Evolutionary conservation across 1,140 invertebrate species (phyloP).

Genomic region (Grapholita molesta): DNA sequence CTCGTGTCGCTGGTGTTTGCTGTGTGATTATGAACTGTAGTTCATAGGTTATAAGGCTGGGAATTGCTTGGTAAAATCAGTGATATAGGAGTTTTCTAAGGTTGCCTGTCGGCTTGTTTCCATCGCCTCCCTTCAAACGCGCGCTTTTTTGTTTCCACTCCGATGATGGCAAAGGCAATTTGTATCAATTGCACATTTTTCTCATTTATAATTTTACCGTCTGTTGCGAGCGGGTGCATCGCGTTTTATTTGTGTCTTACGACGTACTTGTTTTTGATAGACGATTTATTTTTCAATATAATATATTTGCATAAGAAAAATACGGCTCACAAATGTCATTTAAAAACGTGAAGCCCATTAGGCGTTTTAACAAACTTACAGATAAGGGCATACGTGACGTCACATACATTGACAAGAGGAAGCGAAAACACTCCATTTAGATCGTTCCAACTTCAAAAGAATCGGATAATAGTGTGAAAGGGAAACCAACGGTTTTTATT

Average conservation of each 20-base stretch:
- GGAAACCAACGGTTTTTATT: conserved; percentile 52
- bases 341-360: too few relatives aligned
- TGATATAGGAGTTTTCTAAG: not conserved
- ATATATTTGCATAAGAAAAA: too few relatives aligned
- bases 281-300: not conserved
- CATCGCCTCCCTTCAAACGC: conserved; percentile 43
- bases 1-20: not conserved
- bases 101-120: conserved; percentile 37
- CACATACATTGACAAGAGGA: not conserved
- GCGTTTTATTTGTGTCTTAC: not conserved
- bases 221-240: not conserved
- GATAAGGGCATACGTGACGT: not conserved
- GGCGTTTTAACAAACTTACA: not conserved
- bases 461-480: conserved; percentile 35
- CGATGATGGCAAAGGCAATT: conserved; percentile 56
- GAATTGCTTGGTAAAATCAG: not conserved
- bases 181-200: conserved; percentile 46
- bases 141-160: conserved; percentile 44
- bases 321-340: too few relatives aligned
- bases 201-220: conserved; percentile 17
- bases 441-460: conserved; percentile 54
- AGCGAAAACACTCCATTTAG: conserved; percentile 27
- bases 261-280: not conserved
- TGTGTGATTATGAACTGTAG: not conserved
- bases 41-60: not conserved